Percentiles rank a stretch among this genome's conserved stretches.
phyloP scores from a whole-genome alignment of 2,797 vertebrate genomes.

The Geotrypetes seraphini region DNA sequence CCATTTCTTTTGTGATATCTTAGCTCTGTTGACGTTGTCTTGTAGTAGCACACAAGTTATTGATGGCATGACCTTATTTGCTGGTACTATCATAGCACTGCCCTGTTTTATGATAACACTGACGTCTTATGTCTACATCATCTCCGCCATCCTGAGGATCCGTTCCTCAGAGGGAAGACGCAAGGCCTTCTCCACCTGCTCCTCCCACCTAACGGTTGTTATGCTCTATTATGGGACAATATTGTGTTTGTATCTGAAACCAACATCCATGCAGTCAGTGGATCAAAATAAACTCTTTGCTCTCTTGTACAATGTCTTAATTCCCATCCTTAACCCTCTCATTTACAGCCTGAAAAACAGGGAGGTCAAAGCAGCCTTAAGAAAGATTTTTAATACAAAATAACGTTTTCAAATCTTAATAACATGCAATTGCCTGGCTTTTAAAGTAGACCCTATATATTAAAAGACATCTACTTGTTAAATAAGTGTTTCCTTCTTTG shows the following conservation, averaged over 20 bases:
- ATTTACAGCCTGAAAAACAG: constrained; percentile 30
- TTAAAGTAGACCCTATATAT: too few species aligned
- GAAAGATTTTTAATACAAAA: too few species aligned
- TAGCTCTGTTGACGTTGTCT: too few species aligned
- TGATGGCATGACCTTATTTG: too few species aligned
- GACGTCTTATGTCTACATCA: constrained; percentile 24
- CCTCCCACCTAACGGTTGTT: constrained; percentile 21
- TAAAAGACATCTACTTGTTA: too few species aligned
- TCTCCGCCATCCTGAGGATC: constrained; percentile 13
- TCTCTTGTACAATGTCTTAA: constrained; percentile 25
- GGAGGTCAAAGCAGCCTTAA: constrained; percentile 26
- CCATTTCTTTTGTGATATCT: too few species aligned
- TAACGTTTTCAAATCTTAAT: too few species aligned
- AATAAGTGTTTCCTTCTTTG: too few species aligned
- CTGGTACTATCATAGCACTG: too few species aligned
- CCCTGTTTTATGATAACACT: constrained; percentile 19
- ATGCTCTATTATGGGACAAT: constrained; percentile 23
- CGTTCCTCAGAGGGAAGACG: constrained; percentile 8
- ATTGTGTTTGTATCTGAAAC: constrained; percentile 27
- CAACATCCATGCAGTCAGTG: constrained; percentile 15
- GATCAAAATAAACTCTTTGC: constrained; percentile 24
- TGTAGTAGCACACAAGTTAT: too few species aligned
- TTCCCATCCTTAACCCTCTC: constrained; percentile 24
- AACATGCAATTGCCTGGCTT: too few species aligned
- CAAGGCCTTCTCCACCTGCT: constrained; percentile 29